Evolutionary conservation across 2,113 vertebrate genomes (phyloP), one percentile per base, ranked within the genome.

Genomic region (Dipodomys merriami): DNA sequence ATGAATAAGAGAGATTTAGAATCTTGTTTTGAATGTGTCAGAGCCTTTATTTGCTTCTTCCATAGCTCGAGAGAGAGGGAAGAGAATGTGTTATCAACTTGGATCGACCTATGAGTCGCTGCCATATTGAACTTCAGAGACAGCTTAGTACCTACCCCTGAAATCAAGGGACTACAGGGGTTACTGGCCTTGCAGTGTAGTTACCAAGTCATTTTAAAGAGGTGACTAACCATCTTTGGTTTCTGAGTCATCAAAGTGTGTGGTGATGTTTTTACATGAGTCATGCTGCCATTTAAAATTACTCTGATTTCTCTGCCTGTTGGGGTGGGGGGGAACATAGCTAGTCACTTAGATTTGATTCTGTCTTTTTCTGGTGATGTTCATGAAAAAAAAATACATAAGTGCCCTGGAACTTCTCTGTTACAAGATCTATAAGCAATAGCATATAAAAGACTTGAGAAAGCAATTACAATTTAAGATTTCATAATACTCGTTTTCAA

Each of bases 401-500:
- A 46, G 76, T 73, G 3, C 16, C 9, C 9, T 29, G 33, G 49
- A 13, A 44, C 16, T 71, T 77, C 19, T 88, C 3, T 16, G 15
- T 68, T 84, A 69, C 13, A 94, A 67, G 22, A 57, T 87, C n/a
- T 60, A 16, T 19, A 85, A 71, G 33, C 44, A 91, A 68, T 67
- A 23, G 71, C 93, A 83, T 0, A 79, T 83, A 39, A 25, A 74
- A 91, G 4, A 30, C 86, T 79, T 93, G 91, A 62, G 2, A 57
- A 83, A 33, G 62, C 89, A 72, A 57, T 84, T 88, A 94, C 90
- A 16, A 25, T 49, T 76, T 94, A 84, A 81, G 33, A 9, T 64
- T 79, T 82, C 15, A 86, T 72, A n/a, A 89, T 94, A 6, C 77
- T 90, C 88, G 27, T 84, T 35, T 95, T 62, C 91, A 83, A 83